Percentiles rank a stretch among this genome's conserved stretches.
Conservation (phyloP, 2,113 vertebrate species). For the Climacteris rufus region DNA sequence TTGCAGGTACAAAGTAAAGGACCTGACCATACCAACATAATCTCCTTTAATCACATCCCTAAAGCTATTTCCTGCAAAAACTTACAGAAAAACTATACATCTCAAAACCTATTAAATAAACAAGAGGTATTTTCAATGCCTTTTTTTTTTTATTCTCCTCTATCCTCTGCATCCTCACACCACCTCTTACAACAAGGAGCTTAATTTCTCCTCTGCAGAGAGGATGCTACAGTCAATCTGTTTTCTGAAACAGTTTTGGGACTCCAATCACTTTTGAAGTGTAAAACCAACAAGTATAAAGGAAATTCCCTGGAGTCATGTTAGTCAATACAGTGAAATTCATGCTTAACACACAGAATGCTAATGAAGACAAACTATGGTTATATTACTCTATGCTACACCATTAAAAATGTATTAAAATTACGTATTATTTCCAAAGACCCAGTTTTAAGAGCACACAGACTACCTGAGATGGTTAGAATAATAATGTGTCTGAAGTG, state of each 20-base stretch:
- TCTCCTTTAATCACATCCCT: background rate
- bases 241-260: background rate
- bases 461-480: background rate
- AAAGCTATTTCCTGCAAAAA: background rate
- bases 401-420: background rate
- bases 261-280: background rate
- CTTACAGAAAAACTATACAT: background rate
- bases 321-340: slow-evolving; percentile 1
- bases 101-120: background rate
- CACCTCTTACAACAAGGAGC: background rate
- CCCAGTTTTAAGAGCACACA: background rate
- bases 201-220: background rate
- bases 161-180: background rate
- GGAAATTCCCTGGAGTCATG: background rate
- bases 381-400: background rate
- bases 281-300: slow-evolving; percentile 6
- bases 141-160: background rate
- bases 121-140: background rate
- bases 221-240: background rate
- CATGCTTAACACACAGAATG: background rate
- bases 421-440: background rate
- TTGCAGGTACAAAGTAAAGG: background rate
- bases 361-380: background rate
- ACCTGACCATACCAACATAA: background rate
- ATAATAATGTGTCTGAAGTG: background rate